These are phyloP conservation scores for Phacellophora camtschatica DNA, from an alignment of 30 jellyfish, hydroid and myxozoan genomes.

Conservation along the genomic window DNA sequence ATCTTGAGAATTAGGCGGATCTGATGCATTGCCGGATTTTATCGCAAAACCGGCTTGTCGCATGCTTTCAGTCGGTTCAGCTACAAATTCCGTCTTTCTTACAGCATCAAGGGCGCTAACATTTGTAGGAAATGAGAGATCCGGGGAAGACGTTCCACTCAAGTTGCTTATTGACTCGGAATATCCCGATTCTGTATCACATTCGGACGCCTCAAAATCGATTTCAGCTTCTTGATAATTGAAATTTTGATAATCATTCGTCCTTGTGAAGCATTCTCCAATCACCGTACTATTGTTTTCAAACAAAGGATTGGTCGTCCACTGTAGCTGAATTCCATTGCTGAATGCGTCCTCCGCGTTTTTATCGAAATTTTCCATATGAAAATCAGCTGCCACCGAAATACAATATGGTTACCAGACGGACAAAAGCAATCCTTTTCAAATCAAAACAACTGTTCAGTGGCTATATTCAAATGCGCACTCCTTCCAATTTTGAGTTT, in stretches of 20 bases:
- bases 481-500: too few species aligned
- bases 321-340: conserved; percentile 9
- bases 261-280: background rate
- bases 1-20: background rate
- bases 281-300: background rate
- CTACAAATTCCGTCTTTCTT: background rate
- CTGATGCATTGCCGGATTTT: too few species aligned
- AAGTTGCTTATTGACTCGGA: conserved; percentile 34
- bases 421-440: too few species aligned
- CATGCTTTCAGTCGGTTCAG: conserved; percentile 2
- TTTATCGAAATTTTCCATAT: too few species aligned
- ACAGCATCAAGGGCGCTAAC: conserved; percentile 19
- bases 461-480: too few species aligned
- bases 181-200: conserved; percentile 73
- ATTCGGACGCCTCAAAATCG: background rate
- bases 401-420: too few species aligned
- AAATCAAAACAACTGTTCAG: too few species aligned
- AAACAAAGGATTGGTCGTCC: conserved; percentile 56
- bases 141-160: conserved; percentile 52
- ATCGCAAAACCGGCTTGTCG: conserved; percentile 26
- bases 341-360: conserved; percentile 2
- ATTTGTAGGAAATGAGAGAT: conserved; percentile 3
- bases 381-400: conserved; percentile 44
- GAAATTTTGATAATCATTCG: background rate
- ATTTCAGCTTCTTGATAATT: background rate